These are phyloP conservation scores for Xanthia icteritia DNA, from an alignment of 2,888 invertebrate species.

Conservation along the genomic window DNA sequence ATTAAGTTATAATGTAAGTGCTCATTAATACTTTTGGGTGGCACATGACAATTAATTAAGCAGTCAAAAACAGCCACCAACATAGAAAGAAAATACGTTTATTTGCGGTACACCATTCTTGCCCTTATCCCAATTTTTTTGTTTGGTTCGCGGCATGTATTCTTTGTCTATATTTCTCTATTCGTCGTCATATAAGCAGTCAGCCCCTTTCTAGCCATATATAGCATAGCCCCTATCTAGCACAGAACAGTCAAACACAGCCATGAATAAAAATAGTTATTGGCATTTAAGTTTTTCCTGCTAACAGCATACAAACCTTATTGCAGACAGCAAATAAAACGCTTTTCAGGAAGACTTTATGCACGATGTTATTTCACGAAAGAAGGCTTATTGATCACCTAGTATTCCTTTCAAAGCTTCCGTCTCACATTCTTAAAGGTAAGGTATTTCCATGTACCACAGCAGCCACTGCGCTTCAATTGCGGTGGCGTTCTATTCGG, in stretches of 20 bases:
- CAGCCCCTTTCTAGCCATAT: not conserved
- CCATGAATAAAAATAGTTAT: too few species aligned
- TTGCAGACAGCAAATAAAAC: not conserved
- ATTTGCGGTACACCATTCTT: not conserved
- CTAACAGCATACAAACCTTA: not conserved
- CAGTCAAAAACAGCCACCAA: too few species aligned
- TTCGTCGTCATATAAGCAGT: not conserved
- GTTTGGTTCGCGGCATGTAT: not conserved
- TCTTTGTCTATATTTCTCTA: not conserved
- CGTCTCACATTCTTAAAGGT: conserved; percentile 58
- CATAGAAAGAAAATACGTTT: not conserved
- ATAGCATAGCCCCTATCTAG: too few species aligned
- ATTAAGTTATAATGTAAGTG: conserved; percentile 4
- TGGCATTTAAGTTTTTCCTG: not conserved
- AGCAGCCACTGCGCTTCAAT: conserved; percentile 47
- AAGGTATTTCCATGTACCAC: conserved; percentile 59
- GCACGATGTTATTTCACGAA: conserved; percentile 12
- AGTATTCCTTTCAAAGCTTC: conserved; percentile 46
- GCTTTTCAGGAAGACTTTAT: conserved; percentile 2
- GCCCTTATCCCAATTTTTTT: too few species aligned
- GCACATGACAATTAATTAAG: not conserved
- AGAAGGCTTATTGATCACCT: conserved; percentile 36
- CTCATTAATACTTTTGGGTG: not conserved
- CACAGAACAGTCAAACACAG: not conserved
- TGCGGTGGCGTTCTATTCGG: conserved; percentile 46